phyloP scores from a whole-genome alignment of 2,797 vertebrate genomes.

The Chelonia mydas region DNA sequence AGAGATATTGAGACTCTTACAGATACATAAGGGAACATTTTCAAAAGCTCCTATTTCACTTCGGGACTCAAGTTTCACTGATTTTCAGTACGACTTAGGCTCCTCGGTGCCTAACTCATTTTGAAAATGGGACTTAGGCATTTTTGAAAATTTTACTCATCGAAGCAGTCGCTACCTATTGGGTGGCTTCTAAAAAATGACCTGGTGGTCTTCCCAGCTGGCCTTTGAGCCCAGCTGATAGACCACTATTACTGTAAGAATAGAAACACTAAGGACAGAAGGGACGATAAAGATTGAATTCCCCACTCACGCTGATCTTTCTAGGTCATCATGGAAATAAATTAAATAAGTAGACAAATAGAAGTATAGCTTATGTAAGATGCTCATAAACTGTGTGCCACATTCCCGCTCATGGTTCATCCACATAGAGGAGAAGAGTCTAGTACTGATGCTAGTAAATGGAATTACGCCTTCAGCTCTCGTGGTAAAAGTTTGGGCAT shows the following conservation, averaged over 20 bases:
- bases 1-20: background rate
- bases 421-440: background rate
- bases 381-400: background rate
- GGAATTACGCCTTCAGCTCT: background rate
- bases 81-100: background rate
- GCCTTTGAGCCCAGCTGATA: background rate
- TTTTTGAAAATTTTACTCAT: background rate
- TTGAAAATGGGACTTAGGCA: background rate
- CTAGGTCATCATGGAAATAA: background rate
- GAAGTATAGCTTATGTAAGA: background rate
- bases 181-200: accelerated
- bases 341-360: background rate
- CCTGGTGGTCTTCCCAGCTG: background rate
- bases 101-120: accelerated
- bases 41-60: background rate
- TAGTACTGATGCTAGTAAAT: background rate
- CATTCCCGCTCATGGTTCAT: background rate
- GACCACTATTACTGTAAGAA: background rate
- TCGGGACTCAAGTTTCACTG: background rate
- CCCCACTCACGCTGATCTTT: background rate
- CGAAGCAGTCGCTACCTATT: accelerated
- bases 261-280: background rate
- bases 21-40: background rate
- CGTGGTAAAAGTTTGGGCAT: background rate
- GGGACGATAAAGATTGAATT: background rate